Evolutionary conservation across 37 sponge, comb jelly and placozoan species (phyloP).

Genomic region (Cliona cf. orientalis): DNA sequence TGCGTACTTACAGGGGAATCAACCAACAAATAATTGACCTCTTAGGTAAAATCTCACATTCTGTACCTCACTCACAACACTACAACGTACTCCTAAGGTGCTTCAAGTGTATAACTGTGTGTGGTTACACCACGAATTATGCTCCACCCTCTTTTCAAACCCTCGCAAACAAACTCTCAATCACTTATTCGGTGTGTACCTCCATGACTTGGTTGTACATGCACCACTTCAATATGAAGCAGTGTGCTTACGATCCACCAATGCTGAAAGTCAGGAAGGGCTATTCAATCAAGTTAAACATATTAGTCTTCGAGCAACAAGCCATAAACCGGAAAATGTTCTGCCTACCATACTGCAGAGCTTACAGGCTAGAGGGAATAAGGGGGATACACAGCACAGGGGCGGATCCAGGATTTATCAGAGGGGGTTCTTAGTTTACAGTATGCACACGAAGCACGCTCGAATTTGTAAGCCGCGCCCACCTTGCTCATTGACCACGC

Average conservation of each 20-base stretch:
- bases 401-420: no score
- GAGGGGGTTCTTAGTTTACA: no score
- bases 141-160: slow-evolving; percentile 3
- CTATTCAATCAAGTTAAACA: not conserved
- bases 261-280: slow-evolving; percentile 24
- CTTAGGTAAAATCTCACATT: not conserved
- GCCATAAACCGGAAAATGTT: slow-evolving; percentile 24
- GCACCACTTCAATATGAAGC: slow-evolving; percentile 14
- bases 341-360: not conserved
- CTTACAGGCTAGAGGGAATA: not conserved
- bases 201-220: slow-evolving; percentile 27
- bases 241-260: slow-evolving; percentile 17
- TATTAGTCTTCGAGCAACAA: not conserved
- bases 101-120: slow-evolving; percentile 38
- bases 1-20: not conserved
- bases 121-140: slow-evolving; percentile 42
- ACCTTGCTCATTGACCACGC: no score
- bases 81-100: slow-evolving; percentile 8
- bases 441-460: no score
- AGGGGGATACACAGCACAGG: not conserved
- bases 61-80: no score
- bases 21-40: not conserved
- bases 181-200: slow-evolving; percentile 26
- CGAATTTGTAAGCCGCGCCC: no score
- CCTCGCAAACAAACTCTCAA: not conserved